Percentiles rank a stretch among this genome's conserved stretches.
Conservation (phyloP, 2,888 invertebrate genomes). For the Furcula furcula region DNA sequence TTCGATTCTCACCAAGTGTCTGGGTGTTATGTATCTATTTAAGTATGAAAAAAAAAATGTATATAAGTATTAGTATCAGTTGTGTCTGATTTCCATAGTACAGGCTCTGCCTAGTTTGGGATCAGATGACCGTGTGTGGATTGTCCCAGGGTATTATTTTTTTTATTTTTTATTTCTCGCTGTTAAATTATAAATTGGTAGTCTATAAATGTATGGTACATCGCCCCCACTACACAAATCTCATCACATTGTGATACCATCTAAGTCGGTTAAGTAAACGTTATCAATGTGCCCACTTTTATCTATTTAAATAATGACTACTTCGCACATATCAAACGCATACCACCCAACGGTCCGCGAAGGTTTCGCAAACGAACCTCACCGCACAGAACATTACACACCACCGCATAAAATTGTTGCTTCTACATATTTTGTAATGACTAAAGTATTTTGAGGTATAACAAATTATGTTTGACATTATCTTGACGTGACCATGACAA, state of each 20-base stretch:
- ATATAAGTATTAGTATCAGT: too few species aligned
- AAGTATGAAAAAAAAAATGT: too few species aligned
- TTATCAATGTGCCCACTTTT: constrained; percentile 9
- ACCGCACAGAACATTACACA: constrained; percentile 25
- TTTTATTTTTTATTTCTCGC: too few species aligned
- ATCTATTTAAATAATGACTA: constrained; percentile 26
- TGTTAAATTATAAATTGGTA: too few species aligned
- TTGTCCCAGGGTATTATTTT: too few species aligned
- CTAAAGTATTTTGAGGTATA: constrained; percentile 31
- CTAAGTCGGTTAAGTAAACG: constrained; percentile 1
- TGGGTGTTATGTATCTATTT: too few species aligned
- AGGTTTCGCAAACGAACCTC: constrained; percentile 24
- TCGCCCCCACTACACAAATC: neutral
- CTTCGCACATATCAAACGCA: constrained; percentile 31
- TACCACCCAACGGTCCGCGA: constrained; percentile 20
- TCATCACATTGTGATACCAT: neutral
- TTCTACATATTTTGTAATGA: constrained; percentile 28
- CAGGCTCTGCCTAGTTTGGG: too few species aligned
- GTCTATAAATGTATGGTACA: too few species aligned
- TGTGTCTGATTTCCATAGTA: too few species aligned
- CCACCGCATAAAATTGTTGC: constrained; percentile 27
- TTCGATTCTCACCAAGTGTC: too few species aligned
- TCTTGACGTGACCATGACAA: constrained; percentile 32
- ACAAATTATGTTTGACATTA: constrained; percentile 33
- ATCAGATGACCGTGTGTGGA: too few species aligned